A percentile compares a stretch with the other conserved stretches of the same genome.
Evolutionary conservation across 2,113 vertebrate genomes (phyloP).

Genomic region (Pristiophorus japonicus): DNA sequence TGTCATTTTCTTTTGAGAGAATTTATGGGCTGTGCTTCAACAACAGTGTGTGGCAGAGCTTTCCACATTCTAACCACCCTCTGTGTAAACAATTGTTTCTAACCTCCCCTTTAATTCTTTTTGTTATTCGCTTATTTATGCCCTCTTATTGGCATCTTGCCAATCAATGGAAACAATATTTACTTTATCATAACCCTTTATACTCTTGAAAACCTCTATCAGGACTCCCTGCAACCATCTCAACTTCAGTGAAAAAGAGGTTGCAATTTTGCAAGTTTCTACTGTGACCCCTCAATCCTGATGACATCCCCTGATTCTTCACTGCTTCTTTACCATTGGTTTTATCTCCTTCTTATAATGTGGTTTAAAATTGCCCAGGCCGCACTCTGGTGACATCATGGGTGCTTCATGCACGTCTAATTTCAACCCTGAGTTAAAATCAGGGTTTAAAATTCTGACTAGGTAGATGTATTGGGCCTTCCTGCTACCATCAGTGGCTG

Average conservation of each 20-base stretch:
- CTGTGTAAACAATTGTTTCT: no score
- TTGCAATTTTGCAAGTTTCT: neutral
- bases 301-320: neutral
- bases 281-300: neutral
- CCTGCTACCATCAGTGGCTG: neutral
- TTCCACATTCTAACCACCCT: no score
- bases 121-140: no score
- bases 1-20: no score
- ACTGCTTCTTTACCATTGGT: neutral
- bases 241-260: neutral
- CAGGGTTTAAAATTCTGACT: neutral
- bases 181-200: neutral
- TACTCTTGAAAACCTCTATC: neutral
- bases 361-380: neutral
- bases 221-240: neutral
- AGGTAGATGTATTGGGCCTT: neutral
- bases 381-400: neutral
- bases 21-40: no score
- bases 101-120: no score
- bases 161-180: neutral
- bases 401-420: neutral
- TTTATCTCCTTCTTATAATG: neutral
- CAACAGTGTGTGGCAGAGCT: no score
- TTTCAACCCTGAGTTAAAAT: neutral
- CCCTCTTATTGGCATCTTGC: neutral